Conservation (phyloP, 2,888 invertebrate species). For the Lingula anatina region DNA sequence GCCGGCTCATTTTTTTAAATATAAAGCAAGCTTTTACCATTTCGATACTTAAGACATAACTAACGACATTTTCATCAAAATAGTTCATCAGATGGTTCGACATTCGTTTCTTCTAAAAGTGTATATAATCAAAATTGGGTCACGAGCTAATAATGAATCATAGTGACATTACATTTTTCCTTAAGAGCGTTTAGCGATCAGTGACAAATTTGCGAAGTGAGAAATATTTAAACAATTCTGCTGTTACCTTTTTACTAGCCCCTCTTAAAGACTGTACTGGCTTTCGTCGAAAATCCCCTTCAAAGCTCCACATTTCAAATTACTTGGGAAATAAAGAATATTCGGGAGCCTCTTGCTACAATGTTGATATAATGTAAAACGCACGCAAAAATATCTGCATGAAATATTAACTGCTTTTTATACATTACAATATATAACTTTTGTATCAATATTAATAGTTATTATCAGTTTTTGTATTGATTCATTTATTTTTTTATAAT, state of each 20-base stretch:
- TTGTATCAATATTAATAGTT: background rate
- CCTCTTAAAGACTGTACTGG: constrained; percentile 88
- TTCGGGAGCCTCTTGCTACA: too few species aligned
- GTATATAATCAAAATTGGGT: background rate
- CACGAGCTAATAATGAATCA: background rate
- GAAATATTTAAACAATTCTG: too few species aligned
- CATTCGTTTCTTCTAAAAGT: too few species aligned
- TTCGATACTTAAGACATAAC: too few species aligned
- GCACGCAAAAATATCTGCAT: background rate
- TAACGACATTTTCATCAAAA: too few species aligned
- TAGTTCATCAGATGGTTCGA: too few species aligned
- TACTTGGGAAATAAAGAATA: background rate
- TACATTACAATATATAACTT: background rate
- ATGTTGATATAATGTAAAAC: background rate
- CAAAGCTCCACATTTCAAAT: constrained; percentile 66
- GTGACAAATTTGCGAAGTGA: too few species aligned
- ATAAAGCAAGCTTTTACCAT: too few species aligned
- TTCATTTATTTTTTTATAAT: too few species aligned
- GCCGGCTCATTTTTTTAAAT: too few species aligned
- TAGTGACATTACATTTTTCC: background rate
- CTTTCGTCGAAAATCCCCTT: constrained; percentile 81
- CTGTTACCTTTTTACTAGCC: constrained; percentile 54
- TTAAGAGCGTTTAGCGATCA: too few species aligned
- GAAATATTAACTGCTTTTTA: background rate
- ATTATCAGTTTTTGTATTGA: background rate